Evolutionary conservation across 1,140 invertebrate genomes (phyloP).

Genomic region (Metopolophium dirhodum): DNA sequence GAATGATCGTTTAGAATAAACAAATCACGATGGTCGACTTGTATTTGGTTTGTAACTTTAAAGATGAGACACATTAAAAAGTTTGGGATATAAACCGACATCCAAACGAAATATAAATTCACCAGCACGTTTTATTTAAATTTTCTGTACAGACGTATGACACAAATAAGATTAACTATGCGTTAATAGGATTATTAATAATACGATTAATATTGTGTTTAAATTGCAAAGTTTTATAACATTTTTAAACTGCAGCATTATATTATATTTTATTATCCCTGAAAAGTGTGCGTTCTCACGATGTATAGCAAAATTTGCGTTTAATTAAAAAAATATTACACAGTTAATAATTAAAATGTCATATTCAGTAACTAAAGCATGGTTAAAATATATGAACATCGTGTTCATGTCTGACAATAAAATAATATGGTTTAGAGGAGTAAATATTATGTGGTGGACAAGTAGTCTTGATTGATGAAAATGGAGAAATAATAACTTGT

Average conservation of each 20-base stretch:
- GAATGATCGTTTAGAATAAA: neutral
- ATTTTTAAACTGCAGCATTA: conserved; percentile 1
- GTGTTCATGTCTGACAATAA: neutral
- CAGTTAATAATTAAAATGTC: neutral
- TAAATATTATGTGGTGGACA: neutral
- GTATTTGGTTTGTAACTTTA: neutral
- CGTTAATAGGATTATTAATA: neutral
- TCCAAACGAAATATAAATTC: neutral
- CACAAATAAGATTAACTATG: conserved; percentile 18
- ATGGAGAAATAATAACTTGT: conserved; percentile 24
- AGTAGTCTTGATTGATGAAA: conserved; percentile 34
- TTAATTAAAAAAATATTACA: neutral
- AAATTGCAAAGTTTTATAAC: neutral
- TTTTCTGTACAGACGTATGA: neutral
- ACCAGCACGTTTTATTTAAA: neutral
- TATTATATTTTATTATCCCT: neutral
- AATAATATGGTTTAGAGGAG: neutral
- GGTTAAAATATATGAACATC: neutral
- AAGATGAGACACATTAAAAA: neutral
- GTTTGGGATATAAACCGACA: neutral
- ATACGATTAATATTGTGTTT: conserved; percentile 3
- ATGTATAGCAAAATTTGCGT: neutral
- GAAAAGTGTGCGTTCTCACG: neutral
- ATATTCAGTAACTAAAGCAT: neutral
- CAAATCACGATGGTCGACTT: neutral